Percentiles rank a stretch among this genome's conserved stretches.
Conservation (phyloP, 2,113 vertebrate genomes). For the Anarhynchus alexandrinus region DNA sequence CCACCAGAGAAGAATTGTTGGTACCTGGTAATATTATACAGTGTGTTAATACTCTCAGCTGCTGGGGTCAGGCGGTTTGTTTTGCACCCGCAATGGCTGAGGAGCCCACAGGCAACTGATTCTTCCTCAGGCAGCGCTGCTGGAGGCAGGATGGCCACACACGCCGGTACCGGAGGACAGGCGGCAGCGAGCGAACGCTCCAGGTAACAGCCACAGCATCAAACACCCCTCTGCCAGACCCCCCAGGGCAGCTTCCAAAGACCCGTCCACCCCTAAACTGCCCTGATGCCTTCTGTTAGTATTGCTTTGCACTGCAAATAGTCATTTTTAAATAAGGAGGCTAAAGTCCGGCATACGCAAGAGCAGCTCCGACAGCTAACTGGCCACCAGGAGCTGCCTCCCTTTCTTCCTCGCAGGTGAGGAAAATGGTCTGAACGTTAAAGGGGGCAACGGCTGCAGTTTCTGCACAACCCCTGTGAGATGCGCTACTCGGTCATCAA, state of each 20-base stretch:
- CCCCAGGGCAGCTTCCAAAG: neutral
- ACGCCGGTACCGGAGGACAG: accelerated
- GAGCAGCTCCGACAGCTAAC: neutral
- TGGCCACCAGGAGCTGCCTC: neutral
- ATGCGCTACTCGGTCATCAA: neutral
- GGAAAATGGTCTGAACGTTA: neutral
- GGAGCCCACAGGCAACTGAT: neutral
- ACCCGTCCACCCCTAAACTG: neutral
- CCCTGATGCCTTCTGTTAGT: neutral
- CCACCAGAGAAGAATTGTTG: neutral
- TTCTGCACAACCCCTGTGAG: neutral
- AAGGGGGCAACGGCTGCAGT: neutral
- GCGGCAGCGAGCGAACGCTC: accelerated
- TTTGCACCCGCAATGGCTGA: neutral
- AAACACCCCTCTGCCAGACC: neutral
- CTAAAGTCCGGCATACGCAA: neutral
- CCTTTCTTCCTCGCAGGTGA: neutral
- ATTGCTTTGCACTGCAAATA: neutral
- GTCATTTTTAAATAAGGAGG: neutral
- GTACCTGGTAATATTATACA: neutral
- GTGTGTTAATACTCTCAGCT: neutral
- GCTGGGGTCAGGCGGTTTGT: neutral
- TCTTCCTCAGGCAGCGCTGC: neutral
- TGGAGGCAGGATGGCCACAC: neutral
- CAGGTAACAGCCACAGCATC: neutral